Conservation (phyloP, 2,888 invertebrate genomes). For the Syrista parreyssii region DNA sequence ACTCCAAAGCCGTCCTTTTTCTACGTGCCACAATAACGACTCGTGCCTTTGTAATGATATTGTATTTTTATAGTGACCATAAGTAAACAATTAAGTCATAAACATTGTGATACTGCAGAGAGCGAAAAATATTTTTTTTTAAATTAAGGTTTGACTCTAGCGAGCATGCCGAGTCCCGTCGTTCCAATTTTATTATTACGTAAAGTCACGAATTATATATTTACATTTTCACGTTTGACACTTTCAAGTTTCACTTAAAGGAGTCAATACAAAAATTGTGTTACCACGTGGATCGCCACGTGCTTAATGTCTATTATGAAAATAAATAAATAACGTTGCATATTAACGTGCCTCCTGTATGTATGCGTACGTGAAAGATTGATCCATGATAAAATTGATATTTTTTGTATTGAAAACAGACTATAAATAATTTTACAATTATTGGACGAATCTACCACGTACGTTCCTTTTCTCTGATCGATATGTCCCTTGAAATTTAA, state of each 20-base stretch:
- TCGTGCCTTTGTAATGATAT: not conserved
- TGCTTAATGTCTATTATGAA: not conserved
- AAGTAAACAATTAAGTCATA: not conserved
- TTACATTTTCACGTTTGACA: not conserved
- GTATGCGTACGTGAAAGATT: not conserved
- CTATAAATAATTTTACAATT: not conserved
- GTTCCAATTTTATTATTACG: not conserved
- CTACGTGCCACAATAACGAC: not conserved
- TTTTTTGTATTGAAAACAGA: not conserved
- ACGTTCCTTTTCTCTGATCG: not conserved
- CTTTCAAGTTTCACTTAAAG: not conserved
- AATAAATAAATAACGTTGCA: not conserved
- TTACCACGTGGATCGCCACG: not conserved
- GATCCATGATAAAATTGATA: not conserved
- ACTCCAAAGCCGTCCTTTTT: not conserved
- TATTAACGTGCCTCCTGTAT: not conserved
- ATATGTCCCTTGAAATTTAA: not conserved
- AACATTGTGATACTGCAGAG: not conserved
- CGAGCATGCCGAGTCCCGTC: not conserved
- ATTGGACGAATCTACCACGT: not conserved
- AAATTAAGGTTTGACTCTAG: not conserved
- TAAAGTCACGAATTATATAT: not conserved
- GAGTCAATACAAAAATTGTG: not conserved
- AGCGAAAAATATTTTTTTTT: not conserved
- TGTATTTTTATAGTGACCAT: not conserved